These are phyloP conservation scores for Hemicrepidius hirtus DNA, from an alignment of 2,888 invertebrate genomes.

Conservation along the genomic window DNA sequence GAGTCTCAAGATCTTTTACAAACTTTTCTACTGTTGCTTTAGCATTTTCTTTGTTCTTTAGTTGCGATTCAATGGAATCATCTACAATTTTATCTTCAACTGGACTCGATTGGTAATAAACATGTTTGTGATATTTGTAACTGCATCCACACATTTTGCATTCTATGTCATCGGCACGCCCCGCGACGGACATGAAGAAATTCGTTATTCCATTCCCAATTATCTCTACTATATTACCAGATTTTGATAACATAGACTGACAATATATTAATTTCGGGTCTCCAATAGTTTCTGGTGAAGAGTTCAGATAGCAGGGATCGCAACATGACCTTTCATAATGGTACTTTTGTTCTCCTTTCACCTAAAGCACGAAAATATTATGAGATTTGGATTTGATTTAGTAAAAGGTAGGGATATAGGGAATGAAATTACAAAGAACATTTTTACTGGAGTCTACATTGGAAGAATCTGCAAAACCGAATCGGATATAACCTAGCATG, in stretches of 20 bases:
- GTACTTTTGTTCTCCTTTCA: neutral
- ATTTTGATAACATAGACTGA: conserved; percentile 61
- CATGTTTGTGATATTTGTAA: conserved; percentile 66
- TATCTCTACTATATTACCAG: conserved; percentile 56
- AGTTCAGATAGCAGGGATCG: conserved; percentile 62
- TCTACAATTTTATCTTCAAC: conserved; percentile 61
- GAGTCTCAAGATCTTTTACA: neutral
- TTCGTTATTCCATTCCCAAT: no score
- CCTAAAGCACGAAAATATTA: neutral
- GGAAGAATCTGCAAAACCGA: no score
- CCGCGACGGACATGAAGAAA: no score
- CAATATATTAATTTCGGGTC: conserved; percentile 63
- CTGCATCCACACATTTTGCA: conserved; percentile 61
- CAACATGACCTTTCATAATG: conserved; percentile 61
- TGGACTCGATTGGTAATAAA: conserved; percentile 66
- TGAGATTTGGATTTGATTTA: no score
- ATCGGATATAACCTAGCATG: no score
- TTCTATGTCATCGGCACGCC: no score
- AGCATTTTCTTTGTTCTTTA: conserved; percentile 58
- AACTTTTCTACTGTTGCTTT: conserved; percentile 32
- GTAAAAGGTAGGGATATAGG: no score
- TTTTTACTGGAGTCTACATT: no score
- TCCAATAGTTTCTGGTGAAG: conserved; percentile 65
- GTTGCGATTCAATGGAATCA: conserved; percentile 58
- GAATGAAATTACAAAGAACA: no score